Base-by-base conservation (phyloP, 1,140 invertebrate genomes). In the Nebria ingens region DNA sequence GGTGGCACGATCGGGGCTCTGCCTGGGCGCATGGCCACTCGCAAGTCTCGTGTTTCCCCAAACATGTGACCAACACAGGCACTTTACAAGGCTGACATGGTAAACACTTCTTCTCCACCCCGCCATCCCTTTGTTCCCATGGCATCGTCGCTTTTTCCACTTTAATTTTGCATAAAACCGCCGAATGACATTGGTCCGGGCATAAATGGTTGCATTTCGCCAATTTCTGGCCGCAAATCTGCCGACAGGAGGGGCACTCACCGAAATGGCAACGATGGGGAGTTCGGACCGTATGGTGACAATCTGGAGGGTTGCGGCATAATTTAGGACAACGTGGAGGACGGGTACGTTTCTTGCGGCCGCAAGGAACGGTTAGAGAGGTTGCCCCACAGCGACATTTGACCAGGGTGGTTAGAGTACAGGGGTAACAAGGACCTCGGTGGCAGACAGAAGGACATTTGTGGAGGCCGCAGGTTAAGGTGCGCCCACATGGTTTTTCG, bases 391-490 rank as follows among this genome's bases (percentile, higher is more conserved):
- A 97, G 38, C 80, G 77, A 65, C 94, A 97, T 17, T 80, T 82
- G 0, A 96, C 78, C 62, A 83, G 79, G 2, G 86, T 84, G 19
- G 83, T 87, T 54, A 84, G 68, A 2, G 82, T 80, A 63, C 93
- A 97, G 0, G 93, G 93, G 72, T 93, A 97, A 62, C 94, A 97
- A 0, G 84, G 86, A 0, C 93, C 93, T 60, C 77, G 81, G 66
- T 96, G 93, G 68, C 92, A 96, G 0, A 87, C 76, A 22, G 84
- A 87, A 9, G 79, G 72, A 68, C 93, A 97, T 71, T 93, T 93
- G 68, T 97, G 93, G 53, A 91, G 87, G 9, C 87, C 84, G 70
- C 93, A 97, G 17, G 82, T 81, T 1, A 96, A 69, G 0, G 80
- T 84, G 67, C 84, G 85, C 6, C 86, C 86, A 73, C 93, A 97